These are phyloP conservation scores for Drosophila anomelani DNA, from an alignment of 2,888 invertebrate genomes.

Conservation along the genomic window DNA sequence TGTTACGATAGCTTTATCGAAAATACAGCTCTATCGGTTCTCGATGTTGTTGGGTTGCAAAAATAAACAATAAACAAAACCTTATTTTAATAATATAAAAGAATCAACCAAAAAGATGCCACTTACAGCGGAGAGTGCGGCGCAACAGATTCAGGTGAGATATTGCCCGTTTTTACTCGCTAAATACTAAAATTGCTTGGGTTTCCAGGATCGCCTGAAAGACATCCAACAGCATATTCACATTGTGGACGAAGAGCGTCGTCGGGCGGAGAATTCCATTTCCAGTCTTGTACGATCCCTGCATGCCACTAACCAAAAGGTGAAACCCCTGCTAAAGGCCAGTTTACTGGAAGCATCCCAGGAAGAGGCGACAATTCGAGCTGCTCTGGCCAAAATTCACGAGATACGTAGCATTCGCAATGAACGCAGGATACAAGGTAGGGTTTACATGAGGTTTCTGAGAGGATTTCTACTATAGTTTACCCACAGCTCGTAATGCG, in stretches of 20 bases:
- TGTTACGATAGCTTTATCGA: background rate
- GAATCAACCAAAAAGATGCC: constrained; percentile 86
- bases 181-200: background rate
- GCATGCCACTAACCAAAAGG: constrained; percentile 88
- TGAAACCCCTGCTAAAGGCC: constrained; percentile 92
- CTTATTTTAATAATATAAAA: background rate
- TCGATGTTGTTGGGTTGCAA: background rate
- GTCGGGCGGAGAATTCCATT: constrained; percentile 92
- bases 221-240: constrained; percentile 91
- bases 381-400: constrained; percentile 93
- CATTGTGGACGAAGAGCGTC: constrained; percentile 92
- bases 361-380: constrained; percentile 93
- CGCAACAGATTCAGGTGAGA: constrained; percentile 88
- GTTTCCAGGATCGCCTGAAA: constrained; percentile 90
- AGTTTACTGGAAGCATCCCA: constrained; percentile 92
- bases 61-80: constrained; percentile 20
- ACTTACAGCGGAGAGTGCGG: constrained; percentile 91
- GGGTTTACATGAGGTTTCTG: rapidly evolving
- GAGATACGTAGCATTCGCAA: constrained; percentile 95
- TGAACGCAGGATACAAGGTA: constrained; percentile 91
- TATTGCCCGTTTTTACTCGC: background rate
- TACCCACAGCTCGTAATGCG: constrained; percentile 87
- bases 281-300: constrained; percentile 92
- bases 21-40: constrained; percentile 5
- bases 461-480: no score